phyloP scores from a whole-genome alignment of 2,888 invertebrate species.

The Arrhopalites spinosus region DNA sequence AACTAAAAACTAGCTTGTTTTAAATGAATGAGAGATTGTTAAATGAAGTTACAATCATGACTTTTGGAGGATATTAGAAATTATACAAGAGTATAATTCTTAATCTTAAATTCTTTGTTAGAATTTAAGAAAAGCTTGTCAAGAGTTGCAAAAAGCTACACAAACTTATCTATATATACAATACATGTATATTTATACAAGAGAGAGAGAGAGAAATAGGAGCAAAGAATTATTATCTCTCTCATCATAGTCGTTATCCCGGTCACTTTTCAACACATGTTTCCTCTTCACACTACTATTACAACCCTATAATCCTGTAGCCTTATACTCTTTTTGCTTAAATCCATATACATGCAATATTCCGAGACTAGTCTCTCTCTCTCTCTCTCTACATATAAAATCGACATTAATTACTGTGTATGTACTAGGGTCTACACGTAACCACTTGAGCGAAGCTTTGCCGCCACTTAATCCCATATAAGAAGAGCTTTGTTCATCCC shows the following conservation, averaged over 20 bases:
- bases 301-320: not conserved
- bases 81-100: no score
- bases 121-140: no score
- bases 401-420: slow-evolving; percentile 4
- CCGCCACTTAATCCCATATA: slow-evolving; percentile 17
- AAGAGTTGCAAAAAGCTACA: no score
- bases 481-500: slow-evolving; percentile 3
- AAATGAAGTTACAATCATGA: no score
- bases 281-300: not conserved
- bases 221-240: slow-evolving; percentile 11
- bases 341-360: not conserved
- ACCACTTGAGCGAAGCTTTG: slow-evolving; percentile 4
- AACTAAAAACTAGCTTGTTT: no score
- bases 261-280: not conserved
- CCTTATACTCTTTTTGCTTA: not conserved
- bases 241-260: not conserved
- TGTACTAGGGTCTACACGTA: not conserved
- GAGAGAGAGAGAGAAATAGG: not conserved
- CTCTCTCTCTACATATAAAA: not conserved
- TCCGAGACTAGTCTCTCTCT: not conserved
- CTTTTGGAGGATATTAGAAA: no score
- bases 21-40: no score
- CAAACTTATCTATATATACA: no score
- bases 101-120: no score
- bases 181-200: not conserved